Percentiles rank a stretch among this genome's conserved stretches.
phyloP scores from a whole-genome alignment of 2,113 vertebrate genomes.

The Istiophorus platypterus region DNA sequence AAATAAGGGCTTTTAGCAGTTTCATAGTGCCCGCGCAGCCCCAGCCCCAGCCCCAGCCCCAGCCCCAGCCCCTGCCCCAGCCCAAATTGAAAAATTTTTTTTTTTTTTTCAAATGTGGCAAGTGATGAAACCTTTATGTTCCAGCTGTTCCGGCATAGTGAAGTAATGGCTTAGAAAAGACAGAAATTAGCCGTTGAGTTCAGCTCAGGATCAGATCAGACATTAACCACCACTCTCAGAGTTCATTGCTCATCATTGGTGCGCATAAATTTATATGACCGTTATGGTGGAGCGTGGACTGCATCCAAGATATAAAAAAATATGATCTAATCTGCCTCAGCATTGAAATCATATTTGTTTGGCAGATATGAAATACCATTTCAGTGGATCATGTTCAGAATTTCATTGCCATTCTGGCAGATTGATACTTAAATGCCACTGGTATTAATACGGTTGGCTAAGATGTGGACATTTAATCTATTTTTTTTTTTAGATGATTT shows the following conservation, averaged over 20 bases:
- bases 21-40: slow-evolving; percentile 51
- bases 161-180: slow-evolving; percentile 40
- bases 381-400: slow-evolving; percentile 36
- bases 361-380: slow-evolving; percentile 46
- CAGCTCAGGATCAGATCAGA: slow-evolving; percentile 37
- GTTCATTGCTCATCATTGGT: slow-evolving; percentile 43
- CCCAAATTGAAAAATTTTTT: slow-evolving; percentile 52
- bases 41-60: background rate
- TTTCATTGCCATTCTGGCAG: slow-evolving; percentile 50
- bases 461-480: slow-evolving; percentile 42
- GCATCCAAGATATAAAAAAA: slow-evolving; percentile 39
- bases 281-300: slow-evolving; percentile 28
- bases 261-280: slow-evolving; percentile 17
- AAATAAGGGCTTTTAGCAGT: slow-evolving; percentile 62
- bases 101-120: slow-evolving; percentile 27
- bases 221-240: slow-evolving; percentile 42
- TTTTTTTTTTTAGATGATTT: slow-evolving; percentile 42
- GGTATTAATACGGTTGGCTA: slow-evolving; percentile 53
- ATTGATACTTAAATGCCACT: slow-evolving; percentile 62
- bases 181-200: slow-evolving; percentile 39
- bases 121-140: slow-evolving; percentile 56
- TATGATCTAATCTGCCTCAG: slow-evolving; percentile 47
- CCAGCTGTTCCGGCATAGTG: slow-evolving; percentile 31
- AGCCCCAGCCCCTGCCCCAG: background rate
- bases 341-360: slow-evolving; percentile 60